These are phyloP conservation scores for Eurytoma californica DNA, from an alignment of 2,888 invertebrate genomes.

Conservation along the genomic window DNA sequence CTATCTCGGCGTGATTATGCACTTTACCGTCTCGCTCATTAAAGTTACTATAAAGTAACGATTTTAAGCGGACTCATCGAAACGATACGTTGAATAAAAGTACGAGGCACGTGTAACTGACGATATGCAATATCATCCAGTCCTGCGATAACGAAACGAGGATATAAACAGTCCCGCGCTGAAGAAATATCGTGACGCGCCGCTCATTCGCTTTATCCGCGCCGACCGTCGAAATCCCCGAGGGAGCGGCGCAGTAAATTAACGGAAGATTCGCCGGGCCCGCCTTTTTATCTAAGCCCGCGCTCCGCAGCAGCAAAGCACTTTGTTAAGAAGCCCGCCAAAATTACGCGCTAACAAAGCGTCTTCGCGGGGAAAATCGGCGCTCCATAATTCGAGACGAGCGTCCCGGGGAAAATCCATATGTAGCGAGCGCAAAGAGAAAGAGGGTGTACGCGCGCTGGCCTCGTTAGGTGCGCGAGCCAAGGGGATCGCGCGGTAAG, in stretches of 20 bases:
- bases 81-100: background rate
- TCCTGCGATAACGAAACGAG: background rate
- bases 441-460: background rate
- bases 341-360: constrained; percentile 18
- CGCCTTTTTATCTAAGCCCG: background rate
- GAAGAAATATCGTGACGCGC: background rate
- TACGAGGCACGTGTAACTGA: constrained; percentile 25
- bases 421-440: background rate
- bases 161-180: background rate
- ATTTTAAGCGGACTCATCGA: too few species aligned
- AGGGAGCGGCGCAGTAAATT: too few species aligned
- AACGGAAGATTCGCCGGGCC: background rate
- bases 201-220: too few species aligned
- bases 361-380: background rate
- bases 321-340: background rate
- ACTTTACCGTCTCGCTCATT: too few species aligned
- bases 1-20: background rate
- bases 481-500: constrained; percentile 3
- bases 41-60: too few species aligned
- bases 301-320: constrained; percentile 14
- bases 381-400: background rate
- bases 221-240: background rate
- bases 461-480: constrained; percentile 48
- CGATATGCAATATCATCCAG: constrained; percentile 2
- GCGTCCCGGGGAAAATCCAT: background rate